Conservation (phyloP, 2,113 vertebrate genomes). For the Carollia perspicillata region DNA sequence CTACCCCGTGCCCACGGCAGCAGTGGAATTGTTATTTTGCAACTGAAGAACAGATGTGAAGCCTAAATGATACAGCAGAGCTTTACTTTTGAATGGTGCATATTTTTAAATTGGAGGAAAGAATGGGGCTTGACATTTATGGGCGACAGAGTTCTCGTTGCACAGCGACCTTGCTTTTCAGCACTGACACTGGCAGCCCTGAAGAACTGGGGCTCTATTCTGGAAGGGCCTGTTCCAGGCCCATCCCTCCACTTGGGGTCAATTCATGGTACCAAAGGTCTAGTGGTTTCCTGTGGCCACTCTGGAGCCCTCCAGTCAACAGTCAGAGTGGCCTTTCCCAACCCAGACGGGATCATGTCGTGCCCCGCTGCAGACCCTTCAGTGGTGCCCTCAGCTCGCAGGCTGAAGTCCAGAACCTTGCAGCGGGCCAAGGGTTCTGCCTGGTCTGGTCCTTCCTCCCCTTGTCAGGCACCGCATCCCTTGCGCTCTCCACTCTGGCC, state of each 20-base stretch:
- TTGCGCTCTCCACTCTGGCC: not conserved
- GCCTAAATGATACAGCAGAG: slow-evolving; percentile 34
- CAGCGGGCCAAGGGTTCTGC: not conserved
- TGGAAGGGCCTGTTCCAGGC: not conserved
- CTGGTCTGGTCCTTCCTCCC: not conserved
- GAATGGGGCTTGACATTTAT: slow-evolving; percentile 50
- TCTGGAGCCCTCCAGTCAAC: too few relatives aligned
- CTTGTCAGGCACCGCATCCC: too few relatives aligned
- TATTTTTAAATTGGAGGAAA: slow-evolving; percentile 43
- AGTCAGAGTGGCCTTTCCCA: not conserved
- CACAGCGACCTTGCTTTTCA: not conserved
- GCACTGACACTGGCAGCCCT: not conserved
- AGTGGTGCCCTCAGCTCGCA: not conserved
- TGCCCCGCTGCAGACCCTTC: not conserved
- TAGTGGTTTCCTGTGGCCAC: not conserved
- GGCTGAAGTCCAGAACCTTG: not conserved
- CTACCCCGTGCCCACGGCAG: not conserved
- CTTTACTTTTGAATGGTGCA: slow-evolving; percentile 33
- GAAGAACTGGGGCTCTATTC: rapidly evolving
- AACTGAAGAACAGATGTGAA: slow-evolving; percentile 44
- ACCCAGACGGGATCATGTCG: not conserved
- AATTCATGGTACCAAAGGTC: not conserved
- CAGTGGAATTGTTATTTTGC: slow-evolving; percentile 12
- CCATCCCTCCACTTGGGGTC: not conserved
- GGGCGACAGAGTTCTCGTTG: not conserved